phyloP scores from a whole-genome alignment of 2,888 invertebrate genomes.

The Sarcophaga subvicina region DNA sequence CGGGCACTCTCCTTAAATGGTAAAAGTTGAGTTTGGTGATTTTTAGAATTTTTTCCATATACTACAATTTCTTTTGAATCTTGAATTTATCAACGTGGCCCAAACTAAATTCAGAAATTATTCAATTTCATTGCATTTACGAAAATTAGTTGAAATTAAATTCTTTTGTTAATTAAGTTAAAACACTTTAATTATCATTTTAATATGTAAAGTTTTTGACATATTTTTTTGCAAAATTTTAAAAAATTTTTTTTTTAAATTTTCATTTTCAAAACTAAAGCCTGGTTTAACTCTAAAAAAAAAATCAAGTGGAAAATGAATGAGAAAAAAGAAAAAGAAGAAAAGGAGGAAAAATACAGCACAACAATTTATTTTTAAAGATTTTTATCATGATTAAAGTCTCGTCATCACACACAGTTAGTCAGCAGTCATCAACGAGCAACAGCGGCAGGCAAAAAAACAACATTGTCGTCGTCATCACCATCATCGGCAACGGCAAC shows the following conservation, averaged over 20 bases:
- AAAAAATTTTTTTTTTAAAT: no score
- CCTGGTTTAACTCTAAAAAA: conserved; percentile 21
- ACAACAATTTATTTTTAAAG: conserved; percentile 24
- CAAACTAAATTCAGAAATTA: no score
- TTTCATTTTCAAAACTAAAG: conserved; percentile 11
- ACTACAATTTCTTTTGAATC: no score
- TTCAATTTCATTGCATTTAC: no score
- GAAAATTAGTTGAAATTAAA: no score
- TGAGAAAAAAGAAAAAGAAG: background rate
- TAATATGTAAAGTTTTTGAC: no score
- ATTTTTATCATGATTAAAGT: conserved; percentile 49
- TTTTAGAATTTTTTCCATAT: no score
- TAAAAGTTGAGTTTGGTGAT: no score
- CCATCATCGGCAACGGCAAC: background rate
- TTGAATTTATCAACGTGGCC: no score
- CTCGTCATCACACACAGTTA: conserved; percentile 37
- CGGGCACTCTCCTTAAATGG: no score
- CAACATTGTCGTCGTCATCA: background rate
- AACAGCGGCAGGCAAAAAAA: conserved; percentile 2
- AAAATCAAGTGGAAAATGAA: background rate
- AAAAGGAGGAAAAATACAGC: conserved; percentile 3
- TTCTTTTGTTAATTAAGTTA: no score
- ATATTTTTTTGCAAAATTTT: background rate
- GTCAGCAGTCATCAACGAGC: conserved; percentile 12
- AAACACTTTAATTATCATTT: background rate